Conservation (phyloP, 2,797 vertebrate genomes). For the Acanthurus lineatus region DNA sequence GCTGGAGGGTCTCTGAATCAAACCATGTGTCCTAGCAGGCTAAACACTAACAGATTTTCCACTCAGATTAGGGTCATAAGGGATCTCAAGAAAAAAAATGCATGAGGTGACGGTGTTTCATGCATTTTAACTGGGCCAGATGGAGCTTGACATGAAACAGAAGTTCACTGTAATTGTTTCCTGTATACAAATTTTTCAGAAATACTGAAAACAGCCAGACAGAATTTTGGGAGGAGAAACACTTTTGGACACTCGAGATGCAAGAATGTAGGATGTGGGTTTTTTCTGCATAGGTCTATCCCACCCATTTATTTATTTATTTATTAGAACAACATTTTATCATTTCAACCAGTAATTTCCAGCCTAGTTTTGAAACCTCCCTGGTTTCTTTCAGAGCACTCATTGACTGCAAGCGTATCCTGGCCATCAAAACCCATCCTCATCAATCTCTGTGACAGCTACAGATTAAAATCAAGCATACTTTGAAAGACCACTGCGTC, state of each 20-base stretch:
- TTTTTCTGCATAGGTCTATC: not conserved
- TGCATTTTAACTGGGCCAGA: constrained; percentile 39
- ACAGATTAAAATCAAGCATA: constrained; percentile 10
- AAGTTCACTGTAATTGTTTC: constrained; percentile 48
- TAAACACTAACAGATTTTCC: not conserved
- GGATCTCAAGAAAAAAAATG: constrained; percentile 21
- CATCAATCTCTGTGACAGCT: constrained; percentile 6
- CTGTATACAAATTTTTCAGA: constrained; percentile 32
- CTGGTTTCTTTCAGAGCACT: not conserved
- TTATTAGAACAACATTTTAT: not conserved
- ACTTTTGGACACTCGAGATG: not conserved
- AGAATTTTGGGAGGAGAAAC: not conserved
- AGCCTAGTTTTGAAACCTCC: not conserved
- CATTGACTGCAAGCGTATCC: not conserved
- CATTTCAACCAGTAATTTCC: not conserved
- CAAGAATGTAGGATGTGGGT: not conserved
- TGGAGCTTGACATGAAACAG: constrained; percentile 57
- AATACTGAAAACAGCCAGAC: constrained; percentile 17
- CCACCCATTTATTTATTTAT: not conserved
- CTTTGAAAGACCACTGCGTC: not conserved
- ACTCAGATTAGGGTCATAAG: constrained; percentile 25
- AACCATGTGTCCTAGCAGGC: not conserved
- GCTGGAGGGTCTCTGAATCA: not conserved
- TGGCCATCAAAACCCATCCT: not conserved
- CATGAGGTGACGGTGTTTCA: constrained; percentile 30